These are phyloP conservation scores for Scaptomyza reducta DNA, from an alignment of 2,888 invertebrate species.

Conservation along the genomic window DNA sequence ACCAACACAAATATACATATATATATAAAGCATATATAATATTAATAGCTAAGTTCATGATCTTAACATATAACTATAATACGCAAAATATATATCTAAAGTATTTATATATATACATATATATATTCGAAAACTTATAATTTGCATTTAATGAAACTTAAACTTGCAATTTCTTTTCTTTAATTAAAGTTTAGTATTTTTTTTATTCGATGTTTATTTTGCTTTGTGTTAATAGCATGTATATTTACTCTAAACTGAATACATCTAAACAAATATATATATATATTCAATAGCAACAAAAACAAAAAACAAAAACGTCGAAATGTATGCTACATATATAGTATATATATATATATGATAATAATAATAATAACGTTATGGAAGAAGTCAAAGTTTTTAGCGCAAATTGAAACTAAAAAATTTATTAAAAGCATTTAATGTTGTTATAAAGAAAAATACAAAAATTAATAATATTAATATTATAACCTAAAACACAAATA, in stretches of 20 bases:
- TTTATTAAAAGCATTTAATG: conserved; percentile 54
- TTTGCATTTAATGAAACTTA: conserved; percentile 60
- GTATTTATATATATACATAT: conserved; percentile 15
- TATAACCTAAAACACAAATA: conserved; percentile 9
- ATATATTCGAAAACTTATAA: conserved; percentile 30
- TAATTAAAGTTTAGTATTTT: conserved; percentile 24
- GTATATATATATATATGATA: too few species aligned
- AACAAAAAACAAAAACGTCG: neutral
- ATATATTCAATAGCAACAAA: conserved; percentile 5
- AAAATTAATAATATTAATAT: neutral
- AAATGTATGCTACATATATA: conserved; percentile 13
- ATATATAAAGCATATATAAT: conserved; percentile 26
- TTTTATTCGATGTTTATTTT: neutral
- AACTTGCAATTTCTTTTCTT: conserved; percentile 26
- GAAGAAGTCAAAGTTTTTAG: conserved; percentile 35
- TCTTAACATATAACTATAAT: conserved; percentile 33
- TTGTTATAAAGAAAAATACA: conserved; percentile 8
- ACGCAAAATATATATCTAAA: neutral
- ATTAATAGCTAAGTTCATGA: conserved; percentile 46
- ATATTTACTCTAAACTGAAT: conserved; percentile 14
- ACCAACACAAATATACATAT: conserved; percentile 14
- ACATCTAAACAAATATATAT: conserved; percentile 7
- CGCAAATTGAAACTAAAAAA: conserved; percentile 45
- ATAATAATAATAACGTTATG: conserved; percentile 22
- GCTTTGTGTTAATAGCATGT: conserved; percentile 34